These are phyloP conservation scores for Sciurus carolinensis DNA, from an alignment of 2,797 vertebrate species.

Conservation along the genomic window DNA sequence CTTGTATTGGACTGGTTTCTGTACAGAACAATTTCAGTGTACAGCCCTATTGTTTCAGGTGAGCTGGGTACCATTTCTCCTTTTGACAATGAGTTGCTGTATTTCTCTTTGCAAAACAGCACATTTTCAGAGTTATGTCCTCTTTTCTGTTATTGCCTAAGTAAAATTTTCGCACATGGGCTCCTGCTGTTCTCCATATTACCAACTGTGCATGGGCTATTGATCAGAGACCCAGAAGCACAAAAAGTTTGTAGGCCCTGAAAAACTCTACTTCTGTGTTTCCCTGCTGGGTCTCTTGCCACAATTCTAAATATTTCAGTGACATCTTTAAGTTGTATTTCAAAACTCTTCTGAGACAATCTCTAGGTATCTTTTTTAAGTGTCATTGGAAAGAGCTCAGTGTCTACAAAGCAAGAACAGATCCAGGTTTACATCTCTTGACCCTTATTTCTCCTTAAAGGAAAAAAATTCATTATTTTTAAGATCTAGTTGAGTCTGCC, in stretches of 20 bases:
- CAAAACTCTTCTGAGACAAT: neutral
- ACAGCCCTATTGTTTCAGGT: accelerated
- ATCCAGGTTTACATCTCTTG: neutral
- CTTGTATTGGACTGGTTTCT: neutral
- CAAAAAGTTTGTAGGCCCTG: neutral
- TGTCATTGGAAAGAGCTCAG: neutral
- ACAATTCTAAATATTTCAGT: neutral
- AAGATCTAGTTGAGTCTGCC: neutral
- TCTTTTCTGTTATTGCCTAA: neutral
- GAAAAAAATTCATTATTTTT: neutral
- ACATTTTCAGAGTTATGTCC: too few species aligned
- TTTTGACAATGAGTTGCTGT: neutral
- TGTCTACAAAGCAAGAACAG: neutral
- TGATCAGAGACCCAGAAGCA: too few species aligned
- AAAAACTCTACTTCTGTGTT: too few species aligned
- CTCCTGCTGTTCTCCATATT: neutral
- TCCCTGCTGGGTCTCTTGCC: neutral
- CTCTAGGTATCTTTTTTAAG: neutral
- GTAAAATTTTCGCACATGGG: neutral
- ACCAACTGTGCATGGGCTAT: neutral
- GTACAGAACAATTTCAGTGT: neutral
- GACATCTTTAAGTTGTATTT: neutral
- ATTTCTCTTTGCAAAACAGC: neutral
- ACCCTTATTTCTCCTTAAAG: neutral
- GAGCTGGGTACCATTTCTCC: neutral